A percentile compares a stretch with the other conserved stretches of the same genome.
These are phyloP conservation scores for Anolis apletophallus DNA, from an alignment of 2,797 vertebrate genomes.

Conservation along the genomic window DNA sequence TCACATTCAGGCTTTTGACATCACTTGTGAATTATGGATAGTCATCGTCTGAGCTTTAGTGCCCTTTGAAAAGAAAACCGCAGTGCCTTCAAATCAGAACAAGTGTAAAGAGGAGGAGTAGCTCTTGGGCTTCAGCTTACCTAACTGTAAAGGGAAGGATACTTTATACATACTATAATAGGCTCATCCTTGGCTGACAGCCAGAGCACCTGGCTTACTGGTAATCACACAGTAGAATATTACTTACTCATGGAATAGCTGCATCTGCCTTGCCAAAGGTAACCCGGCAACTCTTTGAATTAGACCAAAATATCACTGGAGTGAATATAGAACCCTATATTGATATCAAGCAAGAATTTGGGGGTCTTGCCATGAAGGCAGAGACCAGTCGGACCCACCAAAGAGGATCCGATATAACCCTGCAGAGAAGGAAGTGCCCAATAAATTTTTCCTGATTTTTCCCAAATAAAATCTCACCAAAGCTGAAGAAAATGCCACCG, in stretches of 20 bases:
- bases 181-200: constrained; percentile 5
- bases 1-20: not conserved
- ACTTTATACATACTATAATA: not conserved
- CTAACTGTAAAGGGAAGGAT: not conserved
- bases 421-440: too few relatives aligned
- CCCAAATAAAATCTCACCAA: too few relatives aligned
- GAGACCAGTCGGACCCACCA: too few relatives aligned
- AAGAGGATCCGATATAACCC: too few relatives aligned
- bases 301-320: not conserved
- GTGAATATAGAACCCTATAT: not conserved
- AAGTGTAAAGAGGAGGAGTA: not conserved
- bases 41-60: not conserved
- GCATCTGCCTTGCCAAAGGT: constrained; percentile 8
- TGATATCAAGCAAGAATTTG: too few relatives aligned
- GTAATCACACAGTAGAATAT: not conserved
- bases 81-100: not conserved
- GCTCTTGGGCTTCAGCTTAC: not conserved
- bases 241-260: not conserved
- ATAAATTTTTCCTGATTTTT: too few relatives aligned
- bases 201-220: constrained; percentile 11
- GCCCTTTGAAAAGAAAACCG: not conserved
- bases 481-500: too few relatives aligned
- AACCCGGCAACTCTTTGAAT: constrained; percentile 13
- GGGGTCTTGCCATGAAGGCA: too few relatives aligned
- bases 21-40: not conserved